Evolutionary conservation across 1,140 invertebrate species (phyloP), one percentile per base, ranked within the genome.

Genomic region (Chionoecetes opilio): DNA sequence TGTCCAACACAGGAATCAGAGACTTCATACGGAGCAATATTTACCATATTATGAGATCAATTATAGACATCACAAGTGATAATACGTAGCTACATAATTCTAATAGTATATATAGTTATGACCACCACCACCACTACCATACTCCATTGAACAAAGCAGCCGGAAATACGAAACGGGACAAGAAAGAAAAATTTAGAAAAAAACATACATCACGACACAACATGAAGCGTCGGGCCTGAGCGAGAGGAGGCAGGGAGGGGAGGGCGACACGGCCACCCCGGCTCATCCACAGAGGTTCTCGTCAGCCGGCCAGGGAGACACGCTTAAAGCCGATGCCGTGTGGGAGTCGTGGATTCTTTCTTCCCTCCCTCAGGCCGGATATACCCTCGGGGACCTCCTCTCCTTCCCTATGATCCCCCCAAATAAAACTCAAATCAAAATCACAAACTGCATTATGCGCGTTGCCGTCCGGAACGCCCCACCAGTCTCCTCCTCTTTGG

Each of bases 401-500:
- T n/a, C 63, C 63, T 0, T n/a, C 21, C 9, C 63, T 26, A 17
- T 75, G 63, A 75, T 75, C 63, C 63, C 63, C 41, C 21, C 63
- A 75, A 75, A 75, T 75, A 93, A 46, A 93, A 86, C 85, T 84
- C 92, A 82, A 82, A 93, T 93, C 92, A 93, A 93, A 93, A 93
- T 93, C 85, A 86, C 92, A 93, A 93, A 93, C 85, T 93, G 92
- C 92, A 93, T 93, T 93, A 93, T 93, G 82, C 92, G 92, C 92
- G 38, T 86, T 53, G 17, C 92, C 92, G 82, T 82, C 92, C 92
- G 92, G 92, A 93, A 93, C 92, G 92, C 92, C 92, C 92, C 82
- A 86, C 11, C 92, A 86, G 92, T 86, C 92, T 37, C 82, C 41
- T 82, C 92, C 92, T 85, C 92, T 86, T 93, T 38, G 84, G 82